Evolutionary conservation across 1,140 invertebrate species (phyloP).

Genomic region (Drosophila parabipectinata): DNA sequence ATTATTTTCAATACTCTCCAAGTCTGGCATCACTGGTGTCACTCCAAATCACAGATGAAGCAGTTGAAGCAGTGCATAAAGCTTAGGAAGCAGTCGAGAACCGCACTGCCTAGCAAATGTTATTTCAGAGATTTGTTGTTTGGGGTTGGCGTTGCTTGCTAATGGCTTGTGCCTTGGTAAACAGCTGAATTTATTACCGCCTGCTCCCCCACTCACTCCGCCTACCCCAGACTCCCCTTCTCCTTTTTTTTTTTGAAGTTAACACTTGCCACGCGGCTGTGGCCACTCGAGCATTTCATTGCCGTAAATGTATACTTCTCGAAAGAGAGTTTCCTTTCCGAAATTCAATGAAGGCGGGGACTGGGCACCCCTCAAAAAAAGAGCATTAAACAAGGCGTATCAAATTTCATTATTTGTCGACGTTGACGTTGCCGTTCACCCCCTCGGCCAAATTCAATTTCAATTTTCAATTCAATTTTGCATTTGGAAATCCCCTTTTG

Average conservation of each 20-base stretch:
- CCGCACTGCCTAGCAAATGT: constrained; percentile 56
- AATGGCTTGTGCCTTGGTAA: constrained; percentile 83
- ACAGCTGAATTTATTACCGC: constrained; percentile 78
- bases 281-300: constrained; percentile 82
- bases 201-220: neutral
- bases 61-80: constrained; percentile 9
- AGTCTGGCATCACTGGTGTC: constrained; percentile 9
- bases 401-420: constrained; percentile 83
- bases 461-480: constrained; percentile 76
- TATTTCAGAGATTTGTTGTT: constrained; percentile 82
- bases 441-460: constrained; percentile 68
- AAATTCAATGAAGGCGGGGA: neutral
- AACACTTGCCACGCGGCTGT: constrained; percentile 80
- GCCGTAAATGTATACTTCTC: constrained; percentile 26
- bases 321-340: constrained; percentile 3
- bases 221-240: neutral
- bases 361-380: constrained; percentile 43
- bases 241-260: constrained; percentile 51
- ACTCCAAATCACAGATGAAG: neutral
- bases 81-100: constrained; percentile 4
- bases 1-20: neutral
- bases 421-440: constrained; percentile 7
- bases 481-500: constrained; percentile 68
- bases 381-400: constrained; percentile 84
- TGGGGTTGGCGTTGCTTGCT: constrained; percentile 80